phyloP scores from a whole-genome alignment of 2,888 invertebrate species.

The Baronia brevicornis region DNA sequence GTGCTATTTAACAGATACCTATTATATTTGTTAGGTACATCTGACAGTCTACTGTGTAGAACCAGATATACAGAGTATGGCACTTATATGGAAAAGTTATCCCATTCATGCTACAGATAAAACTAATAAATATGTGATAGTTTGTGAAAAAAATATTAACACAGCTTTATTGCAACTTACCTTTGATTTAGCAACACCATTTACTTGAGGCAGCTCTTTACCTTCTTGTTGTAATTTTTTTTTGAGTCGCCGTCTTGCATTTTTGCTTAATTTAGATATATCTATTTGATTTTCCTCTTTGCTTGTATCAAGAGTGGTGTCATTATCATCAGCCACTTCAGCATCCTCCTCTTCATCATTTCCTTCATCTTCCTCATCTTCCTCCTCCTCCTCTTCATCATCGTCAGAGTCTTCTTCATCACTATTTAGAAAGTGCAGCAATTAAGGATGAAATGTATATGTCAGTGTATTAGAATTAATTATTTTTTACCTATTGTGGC shows the following conservation, averaged over 20 bases:
- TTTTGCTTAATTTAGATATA: constrained; percentile 53
- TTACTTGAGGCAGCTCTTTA: constrained; percentile 48
- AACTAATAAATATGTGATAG: no score
- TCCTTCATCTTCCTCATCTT: constrained; percentile 50
- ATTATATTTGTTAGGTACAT: no score
- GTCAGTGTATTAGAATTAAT: no score
- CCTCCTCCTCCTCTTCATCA: constrained; percentile 53
- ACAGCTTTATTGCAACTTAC: constrained; percentile 23
- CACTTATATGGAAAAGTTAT: no score
- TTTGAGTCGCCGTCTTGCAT: constrained; percentile 50
- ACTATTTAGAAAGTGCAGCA: constrained; percentile 20
- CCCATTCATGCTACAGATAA: no score
- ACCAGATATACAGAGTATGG: no score
- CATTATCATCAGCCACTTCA: constrained; percentile 36
- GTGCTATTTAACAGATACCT: no score
- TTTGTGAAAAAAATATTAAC: constrained; percentile 4
- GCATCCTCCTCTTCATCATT: constrained; percentile 56
- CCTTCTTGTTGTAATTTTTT: constrained; percentile 54
- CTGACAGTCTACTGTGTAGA: no score
- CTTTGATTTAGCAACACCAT: constrained; percentile 65
- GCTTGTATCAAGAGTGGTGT: constrained; percentile 56
- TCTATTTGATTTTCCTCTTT: constrained; percentile 55
- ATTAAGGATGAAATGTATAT: no score
- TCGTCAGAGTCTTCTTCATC: constrained; percentile 42
- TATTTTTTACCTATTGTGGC: no score